Conservation (phyloP, 2,888 invertebrate genomes). For the Arenicola marina region DNA sequence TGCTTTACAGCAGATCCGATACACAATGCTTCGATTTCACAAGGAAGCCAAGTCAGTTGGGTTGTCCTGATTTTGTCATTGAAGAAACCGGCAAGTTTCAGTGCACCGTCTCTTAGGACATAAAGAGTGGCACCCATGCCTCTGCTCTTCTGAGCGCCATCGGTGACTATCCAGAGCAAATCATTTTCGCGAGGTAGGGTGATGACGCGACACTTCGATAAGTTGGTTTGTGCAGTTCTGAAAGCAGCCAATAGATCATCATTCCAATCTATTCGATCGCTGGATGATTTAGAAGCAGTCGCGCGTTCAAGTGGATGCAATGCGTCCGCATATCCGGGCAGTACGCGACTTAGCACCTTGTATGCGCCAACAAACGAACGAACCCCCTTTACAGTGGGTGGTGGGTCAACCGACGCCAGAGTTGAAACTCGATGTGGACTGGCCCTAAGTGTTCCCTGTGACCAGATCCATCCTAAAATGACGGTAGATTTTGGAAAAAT, state of each 20-base stretch:
- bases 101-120: slow-evolving; percentile 2
- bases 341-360: slow-evolving; percentile 22
- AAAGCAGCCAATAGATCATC: slow-evolving; percentile 13
- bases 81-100: slow-evolving; percentile 8
- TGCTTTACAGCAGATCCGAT: slow-evolving; percentile 12
- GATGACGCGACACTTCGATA: slow-evolving; percentile 12
- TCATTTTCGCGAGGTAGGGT: slow-evolving; percentile 19
- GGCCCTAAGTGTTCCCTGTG: slow-evolving; percentile 20
- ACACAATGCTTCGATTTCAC: slow-evolving; percentile 15
- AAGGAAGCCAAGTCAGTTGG: slow-evolving; percentile 12
- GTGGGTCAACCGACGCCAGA: slow-evolving; percentile 8
- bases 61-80: slow-evolving; percentile 9
- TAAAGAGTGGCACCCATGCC: slow-evolving; percentile 21
- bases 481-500: slow-evolving; percentile 10
- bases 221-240: slow-evolving; percentile 8
- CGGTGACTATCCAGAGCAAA: slow-evolving; percentile 23
- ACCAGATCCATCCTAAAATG: slow-evolving; percentile 31
- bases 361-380: slow-evolving; percentile 18
- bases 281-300: slow-evolving; percentile 13
- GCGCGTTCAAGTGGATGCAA: slow-evolving; percentile 14
- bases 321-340: slow-evolving; percentile 11
- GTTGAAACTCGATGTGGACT: slow-evolving; percentile 17
- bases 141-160: slow-evolving; percentile 12
- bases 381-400: slow-evolving; percentile 2
- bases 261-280: slow-evolving; percentile 22